Base-by-base conservation (phyloP, 2,888 invertebrate species). In the Pantelozetes paolii region DNA sequence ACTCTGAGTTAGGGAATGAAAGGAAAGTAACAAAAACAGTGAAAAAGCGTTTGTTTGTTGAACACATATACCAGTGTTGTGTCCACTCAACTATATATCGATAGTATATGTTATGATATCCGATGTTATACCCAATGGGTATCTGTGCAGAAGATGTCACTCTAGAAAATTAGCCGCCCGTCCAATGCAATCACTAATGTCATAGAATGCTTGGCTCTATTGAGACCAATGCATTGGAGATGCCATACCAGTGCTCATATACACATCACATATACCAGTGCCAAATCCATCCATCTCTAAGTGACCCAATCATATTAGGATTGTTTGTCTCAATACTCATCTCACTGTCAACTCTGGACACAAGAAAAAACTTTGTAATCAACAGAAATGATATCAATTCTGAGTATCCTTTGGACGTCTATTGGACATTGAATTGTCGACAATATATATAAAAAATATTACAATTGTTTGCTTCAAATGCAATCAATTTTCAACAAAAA, bases 271-370 rank as follows among this genome's bases (percentile, higher is more conserved):
- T 62, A n/a, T 18, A 32, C 32, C 28, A 32, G 62, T 28, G 62
- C 18, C 32, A 32, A 32, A 62, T 62, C 62, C 62, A 62, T 62
- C 62, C 62, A 62, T 62, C 62, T 62, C 62, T 62, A 28, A 62
- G 62, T 62, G 62, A 62, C 32, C 62, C 62, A 62, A 62, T 62
- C 62, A 62, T 62, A 62, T 62, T 62, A 62, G 62, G 62, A 62
- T 62, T 62, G 62, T 62, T 62, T 62, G 62, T 62, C 54, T 54
- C 23, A 32, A 15, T 2, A 62, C 62, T 62, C 62, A 62, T 62
- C 62, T 30, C 62, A n/a, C 62, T 62, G 30, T 62, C 62, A 62
- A 32, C 62, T 26, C 28, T 59, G 5, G 59, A 48, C 28, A 62
- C 62, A 62, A 62, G 62, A 62, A 62, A 62, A 62, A 62, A 62